Evolutionary conservation across 2,888 invertebrate genomes (phyloP).

Genomic region (Hirtodrosophila alboralis): DNA sequence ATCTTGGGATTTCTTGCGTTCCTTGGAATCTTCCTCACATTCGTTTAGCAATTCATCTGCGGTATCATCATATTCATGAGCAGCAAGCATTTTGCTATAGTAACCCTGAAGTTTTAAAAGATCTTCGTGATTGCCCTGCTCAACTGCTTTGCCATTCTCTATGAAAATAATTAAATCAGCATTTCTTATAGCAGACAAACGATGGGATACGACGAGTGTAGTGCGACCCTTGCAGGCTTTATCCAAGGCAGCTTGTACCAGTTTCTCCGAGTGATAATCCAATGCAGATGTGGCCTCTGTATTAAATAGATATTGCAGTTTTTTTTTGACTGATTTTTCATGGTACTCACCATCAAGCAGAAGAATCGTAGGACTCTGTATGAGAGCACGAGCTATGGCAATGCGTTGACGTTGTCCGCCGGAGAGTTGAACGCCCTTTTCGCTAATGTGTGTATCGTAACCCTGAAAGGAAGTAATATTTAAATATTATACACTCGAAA

Average conservation of each 20-base stretch:
- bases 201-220: constrained; percentile 90
- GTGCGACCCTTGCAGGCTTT: constrained; percentile 89
- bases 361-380: constrained; percentile 89
- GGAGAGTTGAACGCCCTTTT: constrained; percentile 90
- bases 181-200: constrained; percentile 88
- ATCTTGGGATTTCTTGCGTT: constrained; percentile 56
- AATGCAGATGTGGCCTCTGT: constrained; percentile 92
- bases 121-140: constrained; percentile 89
- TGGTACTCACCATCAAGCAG: constrained; percentile 85
- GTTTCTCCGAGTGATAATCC: constrained; percentile 91
- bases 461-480: constrained; percentile 84
- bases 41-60: constrained; percentile 66
- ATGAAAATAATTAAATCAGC: constrained; percentile 89
- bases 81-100: constrained; percentile 88
- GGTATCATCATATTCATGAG: constrained; percentile 62
- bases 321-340: fast-evolving
- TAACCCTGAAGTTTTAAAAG: constrained; percentile 87
- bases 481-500: not conserved
- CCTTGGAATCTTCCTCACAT: constrained; percentile 37
- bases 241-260: constrained; percentile 92
- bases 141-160: constrained; percentile 88
- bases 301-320: not conserved
- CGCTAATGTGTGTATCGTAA: constrained; percentile 91
- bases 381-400: constrained; percentile 92
- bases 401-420: constrained; percentile 92